These are phyloP conservation scores for Rhinopithecus roxellana DNA, from an alignment of 2,113 vertebrate species.

Conservation along the genomic window DNA sequence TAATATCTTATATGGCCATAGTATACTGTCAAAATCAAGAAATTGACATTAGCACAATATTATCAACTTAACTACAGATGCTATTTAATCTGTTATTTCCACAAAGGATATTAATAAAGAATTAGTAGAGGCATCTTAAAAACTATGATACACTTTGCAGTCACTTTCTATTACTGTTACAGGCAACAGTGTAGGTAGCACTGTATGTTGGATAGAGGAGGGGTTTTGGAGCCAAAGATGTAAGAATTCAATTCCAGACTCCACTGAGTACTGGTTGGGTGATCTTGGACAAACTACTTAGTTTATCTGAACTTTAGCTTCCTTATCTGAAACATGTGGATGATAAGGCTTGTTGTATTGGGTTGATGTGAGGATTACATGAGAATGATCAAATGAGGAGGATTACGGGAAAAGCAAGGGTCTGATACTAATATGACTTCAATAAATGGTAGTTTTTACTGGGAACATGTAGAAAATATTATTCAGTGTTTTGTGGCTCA, in stretches of 20 bases:
- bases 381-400: background rate
- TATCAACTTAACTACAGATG: background rate
- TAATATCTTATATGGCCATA: background rate
- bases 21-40: constrained; percentile 6
- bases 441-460: background rate
- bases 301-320: background rate
- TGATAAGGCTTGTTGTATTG: background rate
- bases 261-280: background rate
- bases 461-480: background rate
- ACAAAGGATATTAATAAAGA: background rate
- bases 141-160: background rate
- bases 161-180: background rate
- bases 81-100: background rate
- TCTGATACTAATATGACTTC: background rate
- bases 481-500: background rate
- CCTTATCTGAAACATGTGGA: background rate
- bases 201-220: background rate
- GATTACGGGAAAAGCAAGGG: background rate
- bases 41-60: background rate
- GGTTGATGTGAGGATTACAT: background rate
- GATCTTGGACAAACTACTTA: background rate
- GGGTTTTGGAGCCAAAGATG: background rate
- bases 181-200: background rate
- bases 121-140: background rate
- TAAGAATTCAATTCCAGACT: background rate